These are phyloP conservation scores for Enhydra lutris DNA, from an alignment of 2,113 vertebrate species.

Conservation along the genomic window DNA sequence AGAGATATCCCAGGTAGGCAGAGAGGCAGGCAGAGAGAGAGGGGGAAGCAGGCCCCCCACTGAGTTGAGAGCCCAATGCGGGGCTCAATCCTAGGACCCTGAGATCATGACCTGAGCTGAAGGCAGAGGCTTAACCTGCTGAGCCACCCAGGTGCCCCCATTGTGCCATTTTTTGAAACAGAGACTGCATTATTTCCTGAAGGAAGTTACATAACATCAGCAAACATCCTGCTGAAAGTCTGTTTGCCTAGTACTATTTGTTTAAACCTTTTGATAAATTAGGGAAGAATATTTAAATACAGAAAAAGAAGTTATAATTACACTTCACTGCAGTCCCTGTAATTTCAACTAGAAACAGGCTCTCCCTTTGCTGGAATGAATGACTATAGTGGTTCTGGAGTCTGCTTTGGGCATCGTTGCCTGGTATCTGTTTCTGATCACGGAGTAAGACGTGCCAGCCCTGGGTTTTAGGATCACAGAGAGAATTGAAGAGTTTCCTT, in stretches of 20 bases:
- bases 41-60: no score
- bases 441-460: not conserved
- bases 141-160: no score
- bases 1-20: no score
- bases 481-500: not conserved
- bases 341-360: not conserved
- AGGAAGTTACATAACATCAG: not conserved
- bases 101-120: no score
- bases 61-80: no score
- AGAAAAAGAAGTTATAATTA: not conserved
- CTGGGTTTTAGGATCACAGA: not conserved
- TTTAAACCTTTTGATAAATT: not conserved
- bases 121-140: no score
- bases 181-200: not conserved
- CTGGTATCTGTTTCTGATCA: not conserved
- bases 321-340: not conserved
- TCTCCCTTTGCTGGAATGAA: not conserved
- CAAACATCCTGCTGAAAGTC: not conserved
- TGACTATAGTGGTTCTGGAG: accelerated
- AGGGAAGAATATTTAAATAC: not conserved
- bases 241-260: not conserved
- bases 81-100: no score
- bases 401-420: not conserved
- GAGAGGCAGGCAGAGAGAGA: no score
- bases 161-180: not conserved